A percentile compares a stretch with the other conserved stretches of the same genome.
These are phyloP conservation scores for human (Homo sapiens) DNA, from an alignment of 2,113 vertebrate species.

Conservation along the genomic window DNA sequence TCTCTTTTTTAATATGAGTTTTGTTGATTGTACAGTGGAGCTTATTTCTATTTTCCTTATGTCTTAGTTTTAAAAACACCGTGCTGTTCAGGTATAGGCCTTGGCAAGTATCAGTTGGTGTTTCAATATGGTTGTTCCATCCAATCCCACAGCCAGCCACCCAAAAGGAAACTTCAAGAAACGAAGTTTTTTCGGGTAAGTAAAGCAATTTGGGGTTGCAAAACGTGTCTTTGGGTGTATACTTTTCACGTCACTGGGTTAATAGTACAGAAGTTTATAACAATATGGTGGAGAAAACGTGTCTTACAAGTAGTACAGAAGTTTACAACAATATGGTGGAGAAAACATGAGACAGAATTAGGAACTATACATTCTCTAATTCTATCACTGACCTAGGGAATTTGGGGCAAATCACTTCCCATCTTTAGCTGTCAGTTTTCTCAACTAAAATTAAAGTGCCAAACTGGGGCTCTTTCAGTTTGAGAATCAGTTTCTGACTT, in stretches of 20 bases:
- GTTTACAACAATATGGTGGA: neutral
- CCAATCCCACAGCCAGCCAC: neutral
- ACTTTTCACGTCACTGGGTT: neutral
- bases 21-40: neutral
- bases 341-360: neutral
- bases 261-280: neutral
- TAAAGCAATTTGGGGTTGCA: neutral
- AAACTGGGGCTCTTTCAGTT: neutral
- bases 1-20: neutral
- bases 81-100: neutral
- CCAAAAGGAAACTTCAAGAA: neutral
- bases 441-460: neutral
- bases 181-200: neutral
- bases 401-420: neutral
- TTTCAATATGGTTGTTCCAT: neutral
- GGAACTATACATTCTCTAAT: neutral
- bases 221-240: neutral
- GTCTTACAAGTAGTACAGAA: neutral
- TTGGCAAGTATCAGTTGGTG: neutral
- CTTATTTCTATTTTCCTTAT: conserved; percentile 4
- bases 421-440: conserved; percentile 29
- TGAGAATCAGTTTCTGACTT: conserved; percentile 46
- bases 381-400: neutral
- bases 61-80: neutral
- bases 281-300: too few species aligned